Conservation (phyloP, 2,797 vertebrate genomes). For the Sebastes itinus region DNA sequence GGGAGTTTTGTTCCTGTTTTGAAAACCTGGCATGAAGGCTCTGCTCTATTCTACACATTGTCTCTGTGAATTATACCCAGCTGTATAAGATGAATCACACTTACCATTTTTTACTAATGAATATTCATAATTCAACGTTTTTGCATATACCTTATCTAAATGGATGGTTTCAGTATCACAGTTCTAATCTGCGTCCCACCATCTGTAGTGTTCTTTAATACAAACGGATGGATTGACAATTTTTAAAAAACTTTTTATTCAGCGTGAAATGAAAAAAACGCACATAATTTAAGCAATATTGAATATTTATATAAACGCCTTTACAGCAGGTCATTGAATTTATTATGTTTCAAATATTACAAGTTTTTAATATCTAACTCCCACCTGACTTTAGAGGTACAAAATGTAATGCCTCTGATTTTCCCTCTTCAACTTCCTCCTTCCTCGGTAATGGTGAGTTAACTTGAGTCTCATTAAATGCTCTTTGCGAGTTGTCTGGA, state of each 20-base stretch:
- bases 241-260: conserved; percentile 60
- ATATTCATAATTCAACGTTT: conserved; percentile 75
- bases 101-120: conserved; percentile 64
- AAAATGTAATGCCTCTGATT: conserved; percentile 58
- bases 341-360: conserved; percentile 22
- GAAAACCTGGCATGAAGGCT: conserved; percentile 58
- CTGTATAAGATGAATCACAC: conserved; percentile 79
- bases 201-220: conserved; percentile 60
- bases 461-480: conserved; percentile 82
- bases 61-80: conserved; percentile 69
- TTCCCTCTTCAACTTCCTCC: conserved; percentile 57
- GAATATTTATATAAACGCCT: conserved; percentile 19
- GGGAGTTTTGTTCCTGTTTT: conserved; percentile 22
- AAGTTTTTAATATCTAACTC: conserved; percentile 40
- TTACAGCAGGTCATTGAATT: not conserved
- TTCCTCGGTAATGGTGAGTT: conserved; percentile 53
- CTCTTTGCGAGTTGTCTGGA: conserved; percentile 85
- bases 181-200: conserved; percentile 45
- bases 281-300: conserved; percentile 24
- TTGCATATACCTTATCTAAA: conserved; percentile 64
- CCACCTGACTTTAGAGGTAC: conserved; percentile 53
- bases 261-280: conserved; percentile 50
- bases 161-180: conserved; percentile 39
- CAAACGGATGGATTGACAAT: conserved; percentile 19
- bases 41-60: conserved; percentile 56